A percentile compares a stretch with the other conserved stretches of the same genome.
Conservation (phyloP, 2,888 invertebrate genomes). For the Eurytoma californica region DNA sequence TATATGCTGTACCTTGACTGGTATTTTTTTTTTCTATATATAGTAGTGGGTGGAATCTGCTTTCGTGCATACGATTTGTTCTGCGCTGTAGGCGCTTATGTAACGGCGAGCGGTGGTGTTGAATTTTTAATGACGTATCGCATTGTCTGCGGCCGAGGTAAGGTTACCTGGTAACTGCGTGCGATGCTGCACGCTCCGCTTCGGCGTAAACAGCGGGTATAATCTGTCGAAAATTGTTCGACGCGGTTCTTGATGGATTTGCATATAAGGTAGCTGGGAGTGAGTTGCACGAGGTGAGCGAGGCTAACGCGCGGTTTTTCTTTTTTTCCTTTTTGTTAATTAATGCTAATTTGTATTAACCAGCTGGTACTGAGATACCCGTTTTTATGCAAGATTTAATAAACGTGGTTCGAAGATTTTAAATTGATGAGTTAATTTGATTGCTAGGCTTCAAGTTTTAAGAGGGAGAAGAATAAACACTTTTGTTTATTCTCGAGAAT, state of each 20-base stretch:
- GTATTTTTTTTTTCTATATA: not conserved
- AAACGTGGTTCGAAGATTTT: too few species aligned
- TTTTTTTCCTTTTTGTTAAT: not conserved
- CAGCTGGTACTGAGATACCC: too few species aligned
- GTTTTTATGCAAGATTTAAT: too few species aligned
- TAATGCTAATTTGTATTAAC: not conserved
- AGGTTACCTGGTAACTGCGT: not conserved
- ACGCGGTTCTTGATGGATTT: not conserved
- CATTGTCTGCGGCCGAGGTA: conserved; percentile 18
- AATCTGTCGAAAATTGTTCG: not conserved
- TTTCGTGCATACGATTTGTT: conserved; percentile 19
- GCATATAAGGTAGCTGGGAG: not conserved
- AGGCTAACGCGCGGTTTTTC: not conserved
- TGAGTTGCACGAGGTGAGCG: not conserved
- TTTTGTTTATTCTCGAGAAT: not conserved
- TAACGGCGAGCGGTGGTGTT: conserved; percentile 19
- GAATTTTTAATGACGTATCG: conserved; percentile 33
- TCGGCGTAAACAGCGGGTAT: conserved; percentile 1
- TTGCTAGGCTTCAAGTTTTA: too few species aligned
- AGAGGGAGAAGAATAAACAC: too few species aligned
- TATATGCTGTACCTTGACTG: too few species aligned
- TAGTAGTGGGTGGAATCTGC: not conserved
- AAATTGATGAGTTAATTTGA: too few species aligned
- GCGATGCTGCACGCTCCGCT: not conserved
- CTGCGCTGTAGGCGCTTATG: conserved; percentile 29